Evolutionary conservation across 2,113 vertebrate species (phyloP).

Genomic region (Atrichornis clamosus): DNA sequence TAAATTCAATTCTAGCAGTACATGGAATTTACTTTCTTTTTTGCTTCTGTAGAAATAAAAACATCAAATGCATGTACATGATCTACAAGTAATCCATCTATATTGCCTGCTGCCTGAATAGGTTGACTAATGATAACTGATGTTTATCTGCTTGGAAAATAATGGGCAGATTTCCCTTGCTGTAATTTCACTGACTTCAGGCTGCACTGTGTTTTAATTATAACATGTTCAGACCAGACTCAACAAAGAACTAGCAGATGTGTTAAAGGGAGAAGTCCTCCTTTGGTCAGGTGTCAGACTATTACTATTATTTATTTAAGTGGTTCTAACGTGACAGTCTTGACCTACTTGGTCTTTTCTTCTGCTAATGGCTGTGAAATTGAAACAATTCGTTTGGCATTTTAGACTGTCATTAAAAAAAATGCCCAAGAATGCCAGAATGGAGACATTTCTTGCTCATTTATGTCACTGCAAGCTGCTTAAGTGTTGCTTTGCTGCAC

Average conservation of each 20-base stretch:
- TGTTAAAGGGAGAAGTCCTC: constrained; percentile 16
- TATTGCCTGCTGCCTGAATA: constrained; percentile 19
- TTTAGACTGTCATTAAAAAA: constrained; percentile 35
- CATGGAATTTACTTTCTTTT: not conserved
- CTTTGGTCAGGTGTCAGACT: not conserved
- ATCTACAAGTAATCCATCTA: constrained; percentile 21
- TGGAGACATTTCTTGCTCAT: not conserved
- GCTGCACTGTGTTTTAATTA: constrained; percentile 34
- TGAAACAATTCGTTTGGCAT: constrained; percentile 43
- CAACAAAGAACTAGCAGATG: not conserved
- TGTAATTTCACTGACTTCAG: constrained; percentile 9
- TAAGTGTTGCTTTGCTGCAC: not conserved
- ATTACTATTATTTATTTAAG: constrained; percentile 59
- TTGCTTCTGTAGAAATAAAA: not conserved
- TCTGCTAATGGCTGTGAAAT: constrained; percentile 38
- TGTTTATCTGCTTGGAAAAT: constrained; percentile 28
- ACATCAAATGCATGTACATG: not conserved
- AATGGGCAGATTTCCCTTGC: constrained; percentile 25
- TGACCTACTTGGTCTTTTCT: constrained; percentile 42
- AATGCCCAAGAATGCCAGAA: not conserved
- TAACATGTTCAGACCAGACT: not conserved
- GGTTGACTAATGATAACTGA: constrained; percentile 38
- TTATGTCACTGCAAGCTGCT: constrained; percentile 16
- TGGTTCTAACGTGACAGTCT: constrained; percentile 2
- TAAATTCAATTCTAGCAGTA: not conserved